Base-by-base conservation (phyloP, 2,113 vertebrate genomes). In the Antennarius striatus region DNA sequence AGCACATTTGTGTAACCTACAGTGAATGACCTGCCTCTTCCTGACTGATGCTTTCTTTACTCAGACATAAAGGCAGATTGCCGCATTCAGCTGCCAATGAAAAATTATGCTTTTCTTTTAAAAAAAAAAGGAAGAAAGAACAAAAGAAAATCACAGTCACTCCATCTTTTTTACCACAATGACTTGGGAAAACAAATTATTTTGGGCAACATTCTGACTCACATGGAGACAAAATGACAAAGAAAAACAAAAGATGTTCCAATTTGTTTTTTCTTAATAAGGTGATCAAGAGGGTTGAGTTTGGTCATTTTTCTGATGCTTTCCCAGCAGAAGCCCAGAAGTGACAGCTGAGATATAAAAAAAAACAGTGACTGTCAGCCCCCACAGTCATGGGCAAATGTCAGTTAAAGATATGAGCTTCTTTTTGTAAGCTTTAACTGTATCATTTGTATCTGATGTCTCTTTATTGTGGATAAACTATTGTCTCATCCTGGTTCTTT, bases 291-390 rank as follows among this genome's bases (percentile, higher is more conserved):
- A 49, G 16, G 54, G 48, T 52, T 66, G 52, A 49, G 65, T 62
- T 72, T 81, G 78, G 77, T 57, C 69, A 63, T 61, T 55, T 54
- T 36, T 54, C 52, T 5, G 59, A 56, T 68, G 4, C 59, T 69
- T 46, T 61, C 49, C 58, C 66, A 81, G 65, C 72, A 56, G 57
- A 13, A 47, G 39, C 75, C 84, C 59, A 52, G 60, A 74, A 73
- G 68, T 83, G 86, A 90, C 89, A 88, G 83, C 81, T 86, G 81
- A 83, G 83, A 83, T 74, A n/a, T n/a, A n/a, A n/a, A n/a, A n/a
- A n/a, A n/a, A n/a, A n/a, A n/a, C n/a, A n/a, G n/a, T n/a, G n/a
- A 50, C 51, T 42, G 70, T 65, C 61, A 69, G 50, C 70, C 29
- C 49, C 16, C 51, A 48, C 63, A 67, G 73, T 67, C 65, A 63